Conservation (phyloP, 2,113 vertebrate genomes). For the Megaleporinus macrocephalus region DNA sequence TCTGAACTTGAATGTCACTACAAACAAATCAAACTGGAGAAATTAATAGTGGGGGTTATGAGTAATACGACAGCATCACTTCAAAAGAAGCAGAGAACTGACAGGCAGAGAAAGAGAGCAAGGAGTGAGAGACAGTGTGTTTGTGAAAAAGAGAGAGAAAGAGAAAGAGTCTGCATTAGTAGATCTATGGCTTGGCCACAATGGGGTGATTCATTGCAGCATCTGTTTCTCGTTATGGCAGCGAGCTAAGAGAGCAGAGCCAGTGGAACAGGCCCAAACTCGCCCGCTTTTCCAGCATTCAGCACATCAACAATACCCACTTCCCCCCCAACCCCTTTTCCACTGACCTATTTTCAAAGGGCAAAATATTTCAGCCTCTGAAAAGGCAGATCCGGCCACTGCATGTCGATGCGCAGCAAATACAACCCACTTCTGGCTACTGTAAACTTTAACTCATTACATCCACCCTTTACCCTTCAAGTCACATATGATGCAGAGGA, state of each 20-base stretch:
- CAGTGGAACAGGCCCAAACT: conserved; percentile 76
- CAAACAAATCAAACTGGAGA: conserved; percentile 34
- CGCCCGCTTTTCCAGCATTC: conserved; percentile 73
- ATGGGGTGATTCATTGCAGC: conserved; percentile 81
- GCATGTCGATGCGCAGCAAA: not conserved
- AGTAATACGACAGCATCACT: not conserved
- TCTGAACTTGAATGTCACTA: conserved; percentile 38
- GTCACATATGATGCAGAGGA: not conserved
- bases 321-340: conserved; percentile 71
- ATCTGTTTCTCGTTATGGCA: conserved; percentile 81
- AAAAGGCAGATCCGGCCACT: conserved; percentile 47
- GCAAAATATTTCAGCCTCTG: conserved; percentile 50
- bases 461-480: not conserved
- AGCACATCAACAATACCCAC: conserved; percentile 74
- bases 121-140: conserved; percentile 37
- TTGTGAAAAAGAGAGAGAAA: not conserved
- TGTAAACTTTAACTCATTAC: conserved; percentile 10
- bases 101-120: no score
- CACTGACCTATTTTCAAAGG: conserved; percentile 77
- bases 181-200: conserved; percentile 72
- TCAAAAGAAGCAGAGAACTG: not conserved
- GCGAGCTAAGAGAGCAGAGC: conserved; percentile 66
- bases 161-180: conserved; percentile 47
- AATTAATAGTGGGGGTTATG: conserved; percentile 33
- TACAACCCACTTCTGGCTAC: not conserved